Conservation (phyloP, 2,113 vertebrate species). For the Pelodiscus sinensis region DNA sequence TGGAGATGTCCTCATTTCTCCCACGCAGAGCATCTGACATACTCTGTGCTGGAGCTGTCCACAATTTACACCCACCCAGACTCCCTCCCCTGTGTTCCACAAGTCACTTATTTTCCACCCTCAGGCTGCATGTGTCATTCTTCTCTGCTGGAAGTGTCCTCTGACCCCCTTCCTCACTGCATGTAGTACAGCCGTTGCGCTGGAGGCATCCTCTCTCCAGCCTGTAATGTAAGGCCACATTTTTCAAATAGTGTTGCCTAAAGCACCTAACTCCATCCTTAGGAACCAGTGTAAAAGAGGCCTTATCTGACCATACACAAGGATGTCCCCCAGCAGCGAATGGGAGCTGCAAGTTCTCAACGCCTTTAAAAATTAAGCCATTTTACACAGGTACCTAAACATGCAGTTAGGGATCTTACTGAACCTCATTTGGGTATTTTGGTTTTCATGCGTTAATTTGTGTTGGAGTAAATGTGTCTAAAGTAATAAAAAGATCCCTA, state of each 20-base stretch:
- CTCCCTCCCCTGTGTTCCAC: neutral
- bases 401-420: neutral
- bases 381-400: neutral
- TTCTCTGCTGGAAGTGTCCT: neutral
- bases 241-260: neutral
- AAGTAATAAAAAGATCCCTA: neutral
- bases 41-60: neutral
- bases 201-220: neutral
- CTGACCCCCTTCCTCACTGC: neutral
- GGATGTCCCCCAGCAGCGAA: neutral
- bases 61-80: neutral
- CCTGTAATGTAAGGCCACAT: neutral
- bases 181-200: neutral
- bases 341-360: neutral
- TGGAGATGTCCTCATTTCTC: neutral
- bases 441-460: slow-evolving; percentile 3
- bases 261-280: neutral
- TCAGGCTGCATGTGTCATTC: slow-evolving; percentile 9
- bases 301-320: neutral
- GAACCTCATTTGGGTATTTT: slow-evolving; percentile 7
- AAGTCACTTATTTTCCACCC: neutral
- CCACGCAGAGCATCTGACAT: neutral
- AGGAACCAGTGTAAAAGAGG: neutral
- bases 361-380: neutral
- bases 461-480: neutral